Base-by-base conservation (phyloP, 2,888 invertebrate genomes). In the Elegia similella region DNA sequence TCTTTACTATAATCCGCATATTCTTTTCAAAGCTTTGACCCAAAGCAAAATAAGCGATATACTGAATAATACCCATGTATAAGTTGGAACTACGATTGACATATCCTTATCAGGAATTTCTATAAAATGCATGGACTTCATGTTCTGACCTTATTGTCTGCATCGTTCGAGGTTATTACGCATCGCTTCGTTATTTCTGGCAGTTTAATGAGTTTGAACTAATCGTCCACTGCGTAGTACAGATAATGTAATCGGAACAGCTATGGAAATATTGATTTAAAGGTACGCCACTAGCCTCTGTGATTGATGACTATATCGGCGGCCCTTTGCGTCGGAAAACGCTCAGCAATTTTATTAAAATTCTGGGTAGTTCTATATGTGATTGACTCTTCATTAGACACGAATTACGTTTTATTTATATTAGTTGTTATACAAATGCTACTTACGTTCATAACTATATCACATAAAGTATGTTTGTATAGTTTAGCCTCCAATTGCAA, bases 161-260 rank as follows among this genome's bases (percentile, higher is more conserved):
- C 56, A 48, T 50, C 34, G 50, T 50, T 50, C 34, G 34, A 50
- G 34, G 59, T 59, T 63, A 62, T 63, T 59, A 61, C 60, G 59
- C 60, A 43, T 58, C 59, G 58, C 58, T 59, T 62, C 61, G 62
- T 57, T 59, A 38, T 62, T 61, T 59, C 60, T 61, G 62, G 59
- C 57, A 61, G 59, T 64, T 62, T 59, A 59, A 61, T 60, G 60
- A 62, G 69, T 64, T 69, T 66, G 63, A 65, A 74, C 64, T 70
- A 66, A 64, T 69, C 68, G 64, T 70, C 72, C 72, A 75, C 80
- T 83, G 77, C 83, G 83, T 73, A 82, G 70, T 81, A 73, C 56
- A 68, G 72, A 73, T 70, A 74, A 69, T 64, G 67, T 65, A 70
- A 62, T 68, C 62, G 58, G 52, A 56, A 62, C 66, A 64, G 68